Evolutionary conservation across 2,888 invertebrate species (phyloP).

Genomic region (Cephus nigrinus): DNA sequence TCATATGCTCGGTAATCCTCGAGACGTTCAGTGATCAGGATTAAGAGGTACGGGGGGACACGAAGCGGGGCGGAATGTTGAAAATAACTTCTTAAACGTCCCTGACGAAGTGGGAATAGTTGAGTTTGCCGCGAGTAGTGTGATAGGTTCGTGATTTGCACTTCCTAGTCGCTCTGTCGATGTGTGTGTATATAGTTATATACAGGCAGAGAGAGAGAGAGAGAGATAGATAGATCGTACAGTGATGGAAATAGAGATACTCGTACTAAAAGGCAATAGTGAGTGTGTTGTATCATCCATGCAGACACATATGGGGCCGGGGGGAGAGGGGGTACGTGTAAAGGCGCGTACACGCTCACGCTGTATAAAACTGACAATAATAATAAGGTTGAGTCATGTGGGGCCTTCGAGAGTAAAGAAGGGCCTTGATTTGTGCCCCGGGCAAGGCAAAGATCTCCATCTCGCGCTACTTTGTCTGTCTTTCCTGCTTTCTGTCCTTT

Average conservation of each 20-base stretch:
- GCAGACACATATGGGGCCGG: neutral
- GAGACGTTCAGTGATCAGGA: neutral
- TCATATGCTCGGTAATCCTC: no score
- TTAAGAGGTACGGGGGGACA: neutral
- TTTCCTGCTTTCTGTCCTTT: conserved; percentile 22
- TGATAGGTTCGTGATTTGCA: conserved; percentile 54
- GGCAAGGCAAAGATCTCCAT: conserved; percentile 59
- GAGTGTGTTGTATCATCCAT: neutral
- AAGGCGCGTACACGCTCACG: conserved; percentile 1
- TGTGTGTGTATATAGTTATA: neutral
- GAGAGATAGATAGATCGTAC: conserved; percentile 4
- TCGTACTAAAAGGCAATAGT: conserved; percentile 13
- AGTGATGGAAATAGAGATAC: conserved; percentile 13
- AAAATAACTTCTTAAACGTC: conserved; percentile 62
- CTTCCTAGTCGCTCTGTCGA: conserved; percentile 51
- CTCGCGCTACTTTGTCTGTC: conserved; percentile 29
- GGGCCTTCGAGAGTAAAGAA: conserved; percentile 56
- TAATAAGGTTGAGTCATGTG: conserved; percentile 62
- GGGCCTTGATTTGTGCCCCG: conserved; percentile 62
- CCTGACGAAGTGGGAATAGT: conserved; percentile 60
- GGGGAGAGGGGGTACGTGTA: neutral
- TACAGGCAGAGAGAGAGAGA: no score
- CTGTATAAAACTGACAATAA: conserved; percentile 50
- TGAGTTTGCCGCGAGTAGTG: conserved; percentile 55
- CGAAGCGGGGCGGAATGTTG: conserved; percentile 44